Evolutionary conservation across 2,113 vertebrate genomes (phyloP), one percentile per base, ranked within the genome.

Genomic region (Hypocryptadius cinnamomeus): DNA sequence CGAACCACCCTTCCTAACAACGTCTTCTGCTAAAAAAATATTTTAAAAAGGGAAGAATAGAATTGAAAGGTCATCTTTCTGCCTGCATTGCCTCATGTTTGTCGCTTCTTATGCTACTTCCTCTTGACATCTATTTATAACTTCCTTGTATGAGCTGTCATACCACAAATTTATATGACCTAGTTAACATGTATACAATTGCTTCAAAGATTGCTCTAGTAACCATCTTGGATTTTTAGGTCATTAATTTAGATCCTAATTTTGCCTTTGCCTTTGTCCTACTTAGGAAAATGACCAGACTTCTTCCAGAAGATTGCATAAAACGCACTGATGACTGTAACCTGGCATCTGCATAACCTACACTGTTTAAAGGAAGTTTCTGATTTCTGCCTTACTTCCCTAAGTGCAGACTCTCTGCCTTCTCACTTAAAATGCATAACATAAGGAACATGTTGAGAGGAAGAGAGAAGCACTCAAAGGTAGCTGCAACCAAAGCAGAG

Each of bases 111-210:
- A 18, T 23, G 35, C 40, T 79, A 68, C 68, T 94, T 96, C 91
- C 96, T 92, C 79, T 51, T 91, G 33, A 12, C 44, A 48, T 83
- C 94, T 96, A 83, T 96, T 93, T 90, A 88, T 95, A 96, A 66
- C 66, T 89, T 93, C 85, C 74, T 77, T 51, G 71, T 87, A 82
- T 95, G 92, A 94, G 87, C 81, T 82, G 95, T 92, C 87, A 89
- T 44, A 90, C 93, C 94, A 80, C 93, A 94, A 87, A 85, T 44
- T 87, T 87, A 40, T 80, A 74, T 90, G 95, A 96, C 91, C 87
- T 44, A 91, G 40, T 85, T 94, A 77, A 39, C 76, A 73, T 22
- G 9, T 77, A 79, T 6, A 54, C 82, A 83, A 35, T 79, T 85
- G 60, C 45, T 80, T 85, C 87, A 85, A 87, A 73, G 54, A 91